Evolutionary conservation across 2,888 invertebrate species (phyloP), one percentile per base, ranked within the genome.

Genomic region (Acanthopleura granulata): DNA sequence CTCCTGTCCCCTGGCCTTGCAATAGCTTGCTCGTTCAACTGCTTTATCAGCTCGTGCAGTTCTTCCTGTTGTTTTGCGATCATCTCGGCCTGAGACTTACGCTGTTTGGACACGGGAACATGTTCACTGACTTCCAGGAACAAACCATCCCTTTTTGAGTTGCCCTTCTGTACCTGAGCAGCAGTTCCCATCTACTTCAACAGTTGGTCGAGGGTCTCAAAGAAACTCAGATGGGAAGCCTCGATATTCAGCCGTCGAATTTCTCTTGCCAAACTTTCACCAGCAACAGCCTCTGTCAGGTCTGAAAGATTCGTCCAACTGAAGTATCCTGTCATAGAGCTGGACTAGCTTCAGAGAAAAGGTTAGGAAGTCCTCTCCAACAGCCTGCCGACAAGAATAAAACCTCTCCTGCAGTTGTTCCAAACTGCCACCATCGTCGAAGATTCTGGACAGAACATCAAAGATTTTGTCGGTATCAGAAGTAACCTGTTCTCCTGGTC

Each of bases 361-460:
- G 22, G 57, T 57, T 22, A 6, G 57, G 30, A 62, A 73, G 25
- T 75, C 75, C 40, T 73, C 73, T 0, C 61, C 75, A 16, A 27
- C 22, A 25, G 49, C 22, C 49, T 75, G 75, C 1, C 49, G n/a
- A 29, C 57, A 70, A 6, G 62, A 61, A 49, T 69, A 73, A 57
- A 75, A 75, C 12, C 50, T 50, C 49, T 51, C 66, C 62, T 75
- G 72, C 49, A 75, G 50, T 18, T 50, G 25, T n/a, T 62, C 72
- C 16, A 75, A 49, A 18, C 30, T 61, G 66, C 66, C 70, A 22
- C 72, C 75, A 62, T 75, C 51, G 14, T 18, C 51, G 18, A 51
- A 51, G 18, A 51, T 18, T 15, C 51, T 14, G 18, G 51, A 51
- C 14, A 51, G 51, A 51, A 51, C 51, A 51, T 51, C 18, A 18